Evolutionary conservation across 2,797 vertebrate genomes (phyloP).

Genomic region (Aulostomus chinensis): DNA sequence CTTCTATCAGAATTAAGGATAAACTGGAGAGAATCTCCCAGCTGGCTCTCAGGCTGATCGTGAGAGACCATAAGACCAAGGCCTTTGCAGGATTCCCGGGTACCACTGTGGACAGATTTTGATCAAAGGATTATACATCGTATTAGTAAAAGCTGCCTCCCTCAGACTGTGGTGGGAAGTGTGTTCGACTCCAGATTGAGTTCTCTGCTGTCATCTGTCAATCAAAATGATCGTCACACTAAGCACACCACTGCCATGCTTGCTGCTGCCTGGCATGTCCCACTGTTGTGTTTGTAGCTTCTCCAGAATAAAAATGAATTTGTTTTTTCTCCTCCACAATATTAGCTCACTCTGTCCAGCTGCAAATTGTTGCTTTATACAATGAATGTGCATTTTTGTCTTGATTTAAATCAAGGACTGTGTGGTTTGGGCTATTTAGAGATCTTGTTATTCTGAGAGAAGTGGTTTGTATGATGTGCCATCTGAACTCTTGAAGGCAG

Average conservation of each 20-base stretch:
- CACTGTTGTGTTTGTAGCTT: conserved; percentile 5
- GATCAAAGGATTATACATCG: conserved; percentile 62
- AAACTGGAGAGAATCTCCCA: too few species aligned
- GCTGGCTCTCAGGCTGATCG: too few species aligned
- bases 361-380: conserved; percentile 13
- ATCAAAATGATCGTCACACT: conserved; percentile 63
- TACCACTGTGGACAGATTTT: conserved; percentile 54
- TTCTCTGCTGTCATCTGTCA: conserved; percentile 54
- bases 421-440: background rate
- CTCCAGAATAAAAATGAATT: conserved; percentile 3
- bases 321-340: conserved; percentile 10
- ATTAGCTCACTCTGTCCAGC: conserved; percentile 1
- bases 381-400: background rate
- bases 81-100: too few species aligned
- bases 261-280: conserved; percentile 3
- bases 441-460: too few species aligned
- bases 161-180: conserved; percentile 52
- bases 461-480: too few species aligned
- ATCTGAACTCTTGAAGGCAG: background rate
- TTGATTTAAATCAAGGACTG: background rate
- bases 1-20: too few species aligned
- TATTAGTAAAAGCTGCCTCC: conserved; percentile 56
- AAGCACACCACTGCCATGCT: conserved; percentile 22
- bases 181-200: conserved; percentile 50
- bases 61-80: too few species aligned